Conservation (phyloP, 2,113 vertebrate genomes). For the Tinamus guttatus region DNA sequence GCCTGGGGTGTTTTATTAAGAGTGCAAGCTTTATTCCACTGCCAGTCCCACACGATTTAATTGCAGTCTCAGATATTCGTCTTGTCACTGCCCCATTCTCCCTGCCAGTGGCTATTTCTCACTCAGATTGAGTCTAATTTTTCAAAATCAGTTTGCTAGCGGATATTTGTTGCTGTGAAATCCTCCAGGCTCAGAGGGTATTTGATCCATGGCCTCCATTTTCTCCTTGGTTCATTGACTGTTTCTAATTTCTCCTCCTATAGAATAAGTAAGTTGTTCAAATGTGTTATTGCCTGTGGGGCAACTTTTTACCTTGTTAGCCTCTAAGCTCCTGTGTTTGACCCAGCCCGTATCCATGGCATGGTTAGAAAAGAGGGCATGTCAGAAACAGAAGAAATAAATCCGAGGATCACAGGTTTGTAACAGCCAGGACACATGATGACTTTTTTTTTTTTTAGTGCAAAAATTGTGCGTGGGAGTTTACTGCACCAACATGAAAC, state of each 20-base stretch:
- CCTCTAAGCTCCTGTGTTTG: neutral
- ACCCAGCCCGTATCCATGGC: neutral
- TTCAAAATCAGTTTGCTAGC: neutral
- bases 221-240: neutral
- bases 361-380: neutral
- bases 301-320: neutral
- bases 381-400: neutral
- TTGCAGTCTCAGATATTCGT: neutral
- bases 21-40: neutral
- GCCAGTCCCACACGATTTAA: neutral
- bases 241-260: neutral
- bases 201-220: neutral
- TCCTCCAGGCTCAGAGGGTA: neutral
- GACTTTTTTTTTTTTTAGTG: neutral
- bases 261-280: neutral
- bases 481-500: conserved; percentile 7
- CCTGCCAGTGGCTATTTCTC: neutral
- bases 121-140: neutral
- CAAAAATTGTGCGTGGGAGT: conserved; percentile 18
- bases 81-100: neutral
- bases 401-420: neutral
- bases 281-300: neutral
- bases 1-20: neutral
- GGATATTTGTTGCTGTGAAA: neutral
- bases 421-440: neutral